Evolutionary conservation across 2,113 vertebrate species (phyloP).

Genomic region (Telmatochromis sp.): DNA sequence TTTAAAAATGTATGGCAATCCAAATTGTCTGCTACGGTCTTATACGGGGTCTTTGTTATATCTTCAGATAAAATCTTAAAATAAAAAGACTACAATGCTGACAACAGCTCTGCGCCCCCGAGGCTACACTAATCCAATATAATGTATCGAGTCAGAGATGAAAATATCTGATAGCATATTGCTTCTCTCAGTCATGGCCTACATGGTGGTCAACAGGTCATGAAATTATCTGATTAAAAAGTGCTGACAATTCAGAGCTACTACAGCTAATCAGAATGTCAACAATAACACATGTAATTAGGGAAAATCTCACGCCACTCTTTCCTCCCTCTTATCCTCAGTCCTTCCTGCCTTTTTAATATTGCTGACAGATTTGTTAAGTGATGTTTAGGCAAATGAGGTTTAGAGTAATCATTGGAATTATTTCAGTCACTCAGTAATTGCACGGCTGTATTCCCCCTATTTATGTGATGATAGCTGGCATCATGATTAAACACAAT

Average conservation of each 20-base stretch:
- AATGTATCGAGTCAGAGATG: background rate
- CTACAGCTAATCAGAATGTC: constrained; percentile 5
- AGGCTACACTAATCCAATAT: background rate
- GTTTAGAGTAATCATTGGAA: background rate
- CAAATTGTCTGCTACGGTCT: background rate
- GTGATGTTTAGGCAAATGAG: background rate
- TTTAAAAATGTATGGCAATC: background rate
- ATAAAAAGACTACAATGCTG: background rate
- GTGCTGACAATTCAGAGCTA: constrained; percentile 3
- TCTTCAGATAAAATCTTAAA: background rate
- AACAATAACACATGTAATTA: background rate
- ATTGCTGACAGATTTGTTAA: background rate
- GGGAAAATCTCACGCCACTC: background rate
- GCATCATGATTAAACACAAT: background rate
- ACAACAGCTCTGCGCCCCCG: background rate
- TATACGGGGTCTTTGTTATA: background rate
- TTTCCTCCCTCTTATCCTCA: background rate
- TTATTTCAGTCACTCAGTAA: background rate
- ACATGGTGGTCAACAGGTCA: background rate
- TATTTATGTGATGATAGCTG: background rate
- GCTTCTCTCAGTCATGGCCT: background rate
- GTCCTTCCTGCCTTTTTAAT: background rate
- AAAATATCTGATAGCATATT: background rate
- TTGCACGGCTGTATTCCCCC: background rate
- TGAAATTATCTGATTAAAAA: constrained; percentile 11